phyloP scores from a whole-genome alignment of 2,797 vertebrate genomes.

The Acipenser transmontanus region DNA sequence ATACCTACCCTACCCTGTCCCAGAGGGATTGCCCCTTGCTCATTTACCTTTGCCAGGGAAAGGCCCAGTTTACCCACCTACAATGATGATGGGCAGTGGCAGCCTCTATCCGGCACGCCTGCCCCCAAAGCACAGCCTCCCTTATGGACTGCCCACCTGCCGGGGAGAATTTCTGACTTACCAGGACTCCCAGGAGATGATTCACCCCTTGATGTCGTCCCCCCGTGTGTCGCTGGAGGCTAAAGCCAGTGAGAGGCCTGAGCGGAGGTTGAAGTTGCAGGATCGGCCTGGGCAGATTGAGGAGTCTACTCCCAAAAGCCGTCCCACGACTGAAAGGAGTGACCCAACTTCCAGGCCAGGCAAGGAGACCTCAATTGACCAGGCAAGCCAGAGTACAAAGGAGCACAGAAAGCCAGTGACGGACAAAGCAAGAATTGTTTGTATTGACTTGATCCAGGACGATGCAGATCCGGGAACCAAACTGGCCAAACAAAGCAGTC shows the following conservation, averaged over 20 bases:
- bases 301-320: constrained; percentile 57
- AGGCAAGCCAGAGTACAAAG: constrained; percentile 57
- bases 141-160: constrained; percentile 69
- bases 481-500: constrained; percentile 46
- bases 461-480: constrained; percentile 63
- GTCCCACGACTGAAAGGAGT: constrained; percentile 71
- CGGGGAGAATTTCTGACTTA: constrained; percentile 86
- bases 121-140: constrained; percentile 80
- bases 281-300: constrained; percentile 69
- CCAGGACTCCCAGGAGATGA: constrained; percentile 87
- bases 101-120: constrained; percentile 84
- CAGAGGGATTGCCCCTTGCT: constrained; percentile 82
- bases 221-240: constrained; percentile 69
- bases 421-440: constrained; percentile 77
- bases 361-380: constrained; percentile 26
- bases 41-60: constrained; percentile 82
- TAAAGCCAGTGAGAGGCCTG: constrained; percentile 69
- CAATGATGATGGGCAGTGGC: constrained; percentile 78
- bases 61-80: constrained; percentile 86
- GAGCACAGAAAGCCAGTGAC: constrained; percentile 57
- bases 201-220: constrained; percentile 85
- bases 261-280: constrained; percentile 69
- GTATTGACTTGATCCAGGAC: constrained; percentile 80
- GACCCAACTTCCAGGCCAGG: constrained; percentile 28
- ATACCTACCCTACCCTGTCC: constrained; percentile 85